phyloP scores from a whole-genome alignment of 2,797 vertebrate species.

The Nothura maculosa region DNA sequence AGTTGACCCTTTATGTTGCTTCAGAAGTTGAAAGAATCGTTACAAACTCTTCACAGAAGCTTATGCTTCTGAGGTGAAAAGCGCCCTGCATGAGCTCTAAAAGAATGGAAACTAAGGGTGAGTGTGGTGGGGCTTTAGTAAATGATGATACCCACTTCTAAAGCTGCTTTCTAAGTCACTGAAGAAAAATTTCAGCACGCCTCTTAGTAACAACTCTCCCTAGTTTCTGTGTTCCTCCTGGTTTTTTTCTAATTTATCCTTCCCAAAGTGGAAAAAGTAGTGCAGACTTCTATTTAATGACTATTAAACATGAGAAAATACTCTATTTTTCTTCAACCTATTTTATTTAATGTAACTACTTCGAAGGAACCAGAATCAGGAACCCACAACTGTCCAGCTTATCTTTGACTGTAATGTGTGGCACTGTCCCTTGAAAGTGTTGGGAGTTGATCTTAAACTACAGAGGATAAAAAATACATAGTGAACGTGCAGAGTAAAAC shows the following conservation, averaged over 20 bases:
- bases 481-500: neutral
- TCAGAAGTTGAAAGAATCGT: neutral
- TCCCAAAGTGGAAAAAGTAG: neutral
- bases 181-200: neutral
- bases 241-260: neutral
- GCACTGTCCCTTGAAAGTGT: neutral
- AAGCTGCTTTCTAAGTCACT: neutral
- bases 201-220: neutral
- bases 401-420: neutral
- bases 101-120: neutral
- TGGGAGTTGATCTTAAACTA: neutral
- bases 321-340: neutral
- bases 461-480: neutral
- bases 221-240: neutral
- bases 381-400: neutral
- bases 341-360: neutral
- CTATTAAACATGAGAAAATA: slow-evolving; percentile 9
- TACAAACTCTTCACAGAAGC: neutral
- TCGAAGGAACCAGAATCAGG: neutral
- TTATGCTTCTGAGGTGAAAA: neutral
- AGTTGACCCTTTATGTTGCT: neutral
- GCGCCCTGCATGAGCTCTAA: neutral
- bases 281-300: neutral
- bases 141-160: neutral
- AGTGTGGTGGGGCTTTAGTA: neutral